Percentiles rank a stretch among this genome's conserved stretches.
Evolutionary conservation across 2,888 invertebrate genomes (phyloP).

Genomic region (Nezara viridula): DNA sequence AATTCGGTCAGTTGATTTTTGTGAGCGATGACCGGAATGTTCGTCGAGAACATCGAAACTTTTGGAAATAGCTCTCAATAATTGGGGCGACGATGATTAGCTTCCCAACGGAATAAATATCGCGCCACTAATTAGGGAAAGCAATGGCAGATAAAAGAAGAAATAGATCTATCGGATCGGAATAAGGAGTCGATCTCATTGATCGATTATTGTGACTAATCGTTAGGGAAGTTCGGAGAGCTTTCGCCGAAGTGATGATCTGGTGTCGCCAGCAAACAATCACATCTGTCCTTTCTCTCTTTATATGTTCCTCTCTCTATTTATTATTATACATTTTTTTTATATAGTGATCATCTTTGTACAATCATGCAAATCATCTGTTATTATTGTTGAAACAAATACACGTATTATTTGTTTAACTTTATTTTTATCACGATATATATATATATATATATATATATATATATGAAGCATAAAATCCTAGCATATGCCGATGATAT

Average conservation of each 20-base stretch:
- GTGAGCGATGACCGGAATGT: not conserved
- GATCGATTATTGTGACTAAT: slow-evolving; percentile 3
- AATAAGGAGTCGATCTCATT: not conserved
- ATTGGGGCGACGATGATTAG: not conserved
- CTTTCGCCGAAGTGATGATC: not conserved
- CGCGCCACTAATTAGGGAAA: not conserved
- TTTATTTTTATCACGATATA: too few species aligned
- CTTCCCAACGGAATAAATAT: not conserved
- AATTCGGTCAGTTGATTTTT: not conserved
- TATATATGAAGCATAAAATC: too few species aligned
- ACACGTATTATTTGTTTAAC: too few species aligned
- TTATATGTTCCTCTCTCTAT: too few species aligned
- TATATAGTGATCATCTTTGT: too few species aligned
- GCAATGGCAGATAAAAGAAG: not conserved
- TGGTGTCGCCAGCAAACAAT: too few species aligned
- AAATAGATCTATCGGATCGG: not conserved
- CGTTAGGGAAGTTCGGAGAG: not conserved
- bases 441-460: too few species aligned
- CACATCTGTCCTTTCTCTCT: not conserved
- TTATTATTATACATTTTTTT: too few species aligned
- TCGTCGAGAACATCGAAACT: not conserved
- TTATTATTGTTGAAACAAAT: too few species aligned
- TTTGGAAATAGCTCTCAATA: not conserved
- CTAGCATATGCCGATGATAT: too few species aligned
- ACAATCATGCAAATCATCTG: too few species aligned